phyloP scores from a whole-genome alignment of 1,140 invertebrate genomes.

The Drosophila littoralis region DNA sequence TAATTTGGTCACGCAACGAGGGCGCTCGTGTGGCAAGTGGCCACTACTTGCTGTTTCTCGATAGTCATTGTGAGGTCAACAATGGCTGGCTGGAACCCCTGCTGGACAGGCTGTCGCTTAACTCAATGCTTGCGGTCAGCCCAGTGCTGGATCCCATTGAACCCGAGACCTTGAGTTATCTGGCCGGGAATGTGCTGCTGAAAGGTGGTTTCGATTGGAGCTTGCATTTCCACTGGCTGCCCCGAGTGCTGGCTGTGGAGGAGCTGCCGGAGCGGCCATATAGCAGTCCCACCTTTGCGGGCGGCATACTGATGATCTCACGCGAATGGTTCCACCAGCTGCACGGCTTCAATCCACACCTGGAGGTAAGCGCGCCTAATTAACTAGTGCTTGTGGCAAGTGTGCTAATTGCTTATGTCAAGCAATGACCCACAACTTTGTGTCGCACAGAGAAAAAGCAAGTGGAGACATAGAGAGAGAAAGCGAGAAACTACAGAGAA shows the following conservation, averaged over 20 bases:
- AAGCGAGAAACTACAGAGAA: background rate
- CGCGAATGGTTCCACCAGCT: constrained; percentile 92
- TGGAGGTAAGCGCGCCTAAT: constrained; percentile 83
- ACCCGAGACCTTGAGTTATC: constrained; percentile 86
- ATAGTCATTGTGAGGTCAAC: constrained; percentile 93
- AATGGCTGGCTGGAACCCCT: constrained; percentile 89
- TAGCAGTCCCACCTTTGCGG: constrained; percentile 91
- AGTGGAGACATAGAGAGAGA: background rate
- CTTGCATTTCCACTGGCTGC: constrained; percentile 97
- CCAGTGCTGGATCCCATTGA: constrained; percentile 88
- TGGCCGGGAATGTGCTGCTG: constrained; percentile 88
- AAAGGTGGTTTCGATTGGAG: constrained; percentile 97
- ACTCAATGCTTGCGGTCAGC: constrained; percentile 84
- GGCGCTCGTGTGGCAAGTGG: constrained; percentile 88
- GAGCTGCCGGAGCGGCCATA: constrained; percentile 42
- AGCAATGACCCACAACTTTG: constrained; percentile 35
- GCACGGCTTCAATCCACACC: constrained; percentile 90
- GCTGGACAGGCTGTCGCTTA: constrained; percentile 84
- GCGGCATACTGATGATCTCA: constrained; percentile 91
- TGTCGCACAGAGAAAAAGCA: background rate
- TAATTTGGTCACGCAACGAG: constrained; percentile 90
- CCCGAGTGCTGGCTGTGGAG: constrained; percentile 75
- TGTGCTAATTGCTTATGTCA: constrained; percentile 65
- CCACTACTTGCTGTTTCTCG: constrained; percentile 91
- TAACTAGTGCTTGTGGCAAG: constrained; percentile 52